These are phyloP conservation scores for Himalopsyche tibetana DNA, from an alignment of 2,888 invertebrate genomes.

Conservation along the genomic window DNA sequence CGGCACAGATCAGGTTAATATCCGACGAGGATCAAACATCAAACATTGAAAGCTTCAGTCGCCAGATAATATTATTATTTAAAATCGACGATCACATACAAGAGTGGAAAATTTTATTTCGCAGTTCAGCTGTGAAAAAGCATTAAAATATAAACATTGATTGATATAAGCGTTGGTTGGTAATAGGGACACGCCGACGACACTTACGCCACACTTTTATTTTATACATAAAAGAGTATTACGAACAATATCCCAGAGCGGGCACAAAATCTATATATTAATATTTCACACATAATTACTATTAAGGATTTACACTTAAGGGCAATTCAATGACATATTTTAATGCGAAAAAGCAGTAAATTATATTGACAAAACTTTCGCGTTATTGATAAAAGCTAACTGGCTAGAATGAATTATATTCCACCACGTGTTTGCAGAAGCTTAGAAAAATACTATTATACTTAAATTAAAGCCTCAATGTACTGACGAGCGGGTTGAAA, in stretches of 20 bases:
- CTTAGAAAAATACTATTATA: too few relatives aligned
- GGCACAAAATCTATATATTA: neutral
- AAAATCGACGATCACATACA: conserved; percentile 1
- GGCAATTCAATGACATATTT: too few relatives aligned
- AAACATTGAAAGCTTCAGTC: neutral
- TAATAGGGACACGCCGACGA: conserved; percentile 33
- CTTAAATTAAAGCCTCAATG: too few relatives aligned
- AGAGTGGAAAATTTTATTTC: neutral
- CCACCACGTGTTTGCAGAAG: too few relatives aligned
- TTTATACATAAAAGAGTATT: neutral
- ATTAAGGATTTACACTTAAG: neutral
- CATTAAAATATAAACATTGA: conserved; percentile 7
- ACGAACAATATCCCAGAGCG: neutral
- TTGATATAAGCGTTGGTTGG: neutral
- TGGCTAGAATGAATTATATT: too few relatives aligned
- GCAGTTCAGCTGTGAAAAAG: neutral
- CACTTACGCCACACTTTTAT: conserved; percentile 33
- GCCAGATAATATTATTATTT: neutral
- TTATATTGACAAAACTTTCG: too few relatives aligned
- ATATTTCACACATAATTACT: neutral
- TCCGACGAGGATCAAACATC: neutral
- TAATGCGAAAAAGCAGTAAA: too few relatives aligned
- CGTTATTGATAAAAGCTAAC: too few relatives aligned
- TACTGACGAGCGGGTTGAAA: too few relatives aligned
- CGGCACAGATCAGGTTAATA: too few relatives aligned